Conservation (phyloP, 2,797 vertebrate genomes). For the Nyctibius grandis region DNA sequence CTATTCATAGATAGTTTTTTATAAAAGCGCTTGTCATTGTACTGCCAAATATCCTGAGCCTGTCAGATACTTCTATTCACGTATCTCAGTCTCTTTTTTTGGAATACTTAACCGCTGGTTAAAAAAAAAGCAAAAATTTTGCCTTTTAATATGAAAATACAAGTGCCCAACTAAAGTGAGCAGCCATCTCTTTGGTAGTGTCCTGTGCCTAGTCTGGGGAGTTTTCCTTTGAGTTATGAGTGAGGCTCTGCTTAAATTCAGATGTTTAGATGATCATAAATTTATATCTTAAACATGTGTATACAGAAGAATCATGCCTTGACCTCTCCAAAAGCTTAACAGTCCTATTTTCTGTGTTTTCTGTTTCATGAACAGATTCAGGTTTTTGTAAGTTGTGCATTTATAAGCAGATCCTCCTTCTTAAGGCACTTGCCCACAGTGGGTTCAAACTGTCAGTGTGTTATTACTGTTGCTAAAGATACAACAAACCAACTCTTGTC, state of each 20-base stretch:
- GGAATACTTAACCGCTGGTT: neutral
- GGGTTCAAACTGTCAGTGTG: neutral
- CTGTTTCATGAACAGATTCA: neutral
- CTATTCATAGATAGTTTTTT: neutral
- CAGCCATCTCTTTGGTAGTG: accelerated
- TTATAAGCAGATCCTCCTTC: neutral
- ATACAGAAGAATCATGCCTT: neutral
- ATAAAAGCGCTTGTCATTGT: neutral
- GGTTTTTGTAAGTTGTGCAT: neutral
- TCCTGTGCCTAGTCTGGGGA: neutral
- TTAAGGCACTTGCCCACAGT: neutral
- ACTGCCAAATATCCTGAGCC: neutral
- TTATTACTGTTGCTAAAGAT: neutral
- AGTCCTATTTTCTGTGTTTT: neutral
- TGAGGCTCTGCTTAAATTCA: neutral
- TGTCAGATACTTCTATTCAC: neutral
- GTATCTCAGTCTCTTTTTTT: neutral
- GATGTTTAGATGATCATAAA: neutral
- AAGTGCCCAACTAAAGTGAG: neutral
- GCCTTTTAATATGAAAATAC: neutral
- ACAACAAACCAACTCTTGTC: neutral
- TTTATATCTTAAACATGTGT: neutral
- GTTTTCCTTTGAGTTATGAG: neutral
- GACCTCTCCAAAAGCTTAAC: neutral
- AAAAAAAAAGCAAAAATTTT: neutral